phyloP scores from a whole-genome alignment of 2,888 invertebrate genomes.

The Acronicta aceris region DNA sequence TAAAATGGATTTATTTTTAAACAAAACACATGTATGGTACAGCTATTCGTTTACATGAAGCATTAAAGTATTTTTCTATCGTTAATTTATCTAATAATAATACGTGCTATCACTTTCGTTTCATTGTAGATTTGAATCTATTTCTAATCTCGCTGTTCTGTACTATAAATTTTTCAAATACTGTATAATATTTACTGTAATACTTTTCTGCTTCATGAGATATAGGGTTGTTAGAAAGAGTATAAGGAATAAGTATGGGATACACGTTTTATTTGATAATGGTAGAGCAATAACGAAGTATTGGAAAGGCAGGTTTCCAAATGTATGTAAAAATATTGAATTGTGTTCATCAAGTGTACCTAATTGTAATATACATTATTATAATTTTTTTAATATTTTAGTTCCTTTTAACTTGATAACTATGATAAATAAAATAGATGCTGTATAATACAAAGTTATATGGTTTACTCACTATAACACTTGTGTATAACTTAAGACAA shows the following conservation, averaged over 20 bases:
- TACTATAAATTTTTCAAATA: constrained; percentile 78
- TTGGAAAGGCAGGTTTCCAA: constrained; percentile 79
- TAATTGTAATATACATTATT: constrained; percentile 68
- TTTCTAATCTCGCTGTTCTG: constrained; percentile 82
- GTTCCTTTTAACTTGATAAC: constrained; percentile 64
- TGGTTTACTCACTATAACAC: constrained; percentile 55
- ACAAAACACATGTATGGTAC: constrained; percentile 78
- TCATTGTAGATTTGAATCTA: constrained; percentile 84
- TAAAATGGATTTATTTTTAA: constrained; percentile 69
- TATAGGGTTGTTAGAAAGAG: constrained; percentile 83
- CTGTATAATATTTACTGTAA: constrained; percentile 84
- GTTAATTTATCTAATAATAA: constrained; percentile 57
- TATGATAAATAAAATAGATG: constrained; percentile 57
- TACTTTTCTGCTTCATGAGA: constrained; percentile 88
- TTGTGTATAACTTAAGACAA: constrained; percentile 54
- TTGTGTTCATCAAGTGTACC: constrained; percentile 74
- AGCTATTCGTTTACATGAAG: constrained; percentile 82
- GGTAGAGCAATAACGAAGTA: constrained; percentile 75
- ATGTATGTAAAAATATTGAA: constrained; percentile 63
- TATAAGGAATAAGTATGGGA: constrained; percentile 84
- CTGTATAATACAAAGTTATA: constrained; percentile 55
- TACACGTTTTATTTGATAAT: constrained; percentile 76
- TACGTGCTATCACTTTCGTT: constrained; percentile 70
- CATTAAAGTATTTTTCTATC: constrained; percentile 83
- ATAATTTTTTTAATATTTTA: constrained; percentile 64